Conservation (phyloP, 2,888 invertebrate species). For the Malacosoma neustria region DNA sequence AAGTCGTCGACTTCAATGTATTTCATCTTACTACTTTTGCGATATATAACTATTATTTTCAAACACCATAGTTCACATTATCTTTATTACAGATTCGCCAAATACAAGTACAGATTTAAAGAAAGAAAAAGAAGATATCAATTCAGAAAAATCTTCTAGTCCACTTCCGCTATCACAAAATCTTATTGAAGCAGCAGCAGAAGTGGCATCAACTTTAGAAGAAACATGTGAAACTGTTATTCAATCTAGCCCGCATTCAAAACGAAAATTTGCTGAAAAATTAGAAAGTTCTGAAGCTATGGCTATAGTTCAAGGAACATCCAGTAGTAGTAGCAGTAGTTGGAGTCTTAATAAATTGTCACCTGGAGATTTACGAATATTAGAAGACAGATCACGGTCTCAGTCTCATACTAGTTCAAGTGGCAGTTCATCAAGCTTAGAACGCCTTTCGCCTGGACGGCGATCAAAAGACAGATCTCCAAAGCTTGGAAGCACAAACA, state of each 20-base stretch:
- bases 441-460: conserved; percentile 63
- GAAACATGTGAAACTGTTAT: conserved; percentile 81
- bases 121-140: conserved; percentile 24
- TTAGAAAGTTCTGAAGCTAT: conserved; percentile 62
- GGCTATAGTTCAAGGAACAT: conserved; percentile 62
- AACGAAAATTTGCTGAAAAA: conserved; percentile 65
- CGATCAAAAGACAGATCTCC: conserved; percentile 69
- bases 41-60: too few relatives aligned
- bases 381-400: conserved; percentile 63
- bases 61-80: too few relatives aligned
- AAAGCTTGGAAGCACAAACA: conserved; percentile 64
- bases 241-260: conserved; percentile 75
- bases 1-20: too few relatives aligned
- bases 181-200: conserved; percentile 78
- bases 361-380: conserved; percentile 62
- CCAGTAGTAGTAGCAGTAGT: conserved; percentile 69
- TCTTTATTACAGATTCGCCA: conserved; percentile 38
- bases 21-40: too few relatives aligned
- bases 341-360: conserved; percentile 70
- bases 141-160: conserved; percentile 29
- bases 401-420: conserved; percentile 69
- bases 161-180: conserved; percentile 51
- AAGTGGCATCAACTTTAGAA: conserved; percentile 79
- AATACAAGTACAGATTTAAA: conserved; percentile 29
- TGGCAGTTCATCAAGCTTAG: conserved; percentile 66